Evolutionary conservation across 2,113 vertebrate species (phyloP).

Genomic region (Mustela nigripes): DNA sequence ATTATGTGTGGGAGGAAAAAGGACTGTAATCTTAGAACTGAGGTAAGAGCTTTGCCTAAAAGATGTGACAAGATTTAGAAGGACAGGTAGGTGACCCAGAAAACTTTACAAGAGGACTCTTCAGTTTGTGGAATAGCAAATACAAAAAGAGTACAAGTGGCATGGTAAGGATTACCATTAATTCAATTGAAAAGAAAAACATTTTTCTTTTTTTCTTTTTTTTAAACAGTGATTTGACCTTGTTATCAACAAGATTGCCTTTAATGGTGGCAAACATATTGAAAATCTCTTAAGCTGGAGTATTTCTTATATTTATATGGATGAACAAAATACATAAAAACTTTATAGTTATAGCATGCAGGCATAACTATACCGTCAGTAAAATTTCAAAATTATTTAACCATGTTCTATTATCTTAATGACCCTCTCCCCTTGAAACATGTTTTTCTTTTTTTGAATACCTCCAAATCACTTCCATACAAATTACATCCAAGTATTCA

Average conservation of each 20-base stretch:
- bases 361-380: background rate
- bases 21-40: background rate
- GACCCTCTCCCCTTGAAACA: fast-evolving
- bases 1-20: slow-evolving; percentile 48
- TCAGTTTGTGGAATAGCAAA: background rate
- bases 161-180: background rate
- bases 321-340: background rate
- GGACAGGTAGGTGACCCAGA: slow-evolving; percentile 47
- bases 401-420: background rate
- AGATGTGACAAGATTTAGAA: slow-evolving; percentile 56
- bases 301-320: background rate
- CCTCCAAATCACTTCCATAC: background rate
- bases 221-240: background rate
- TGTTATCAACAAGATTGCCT: background rate
- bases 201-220: background rate
- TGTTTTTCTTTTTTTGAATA: background rate
- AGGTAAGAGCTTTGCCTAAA: slow-evolving; percentile 66
- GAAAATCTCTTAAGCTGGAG: background rate
- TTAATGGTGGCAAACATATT: background rate
- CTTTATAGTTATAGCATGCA: background rate
- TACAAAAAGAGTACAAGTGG: background rate
- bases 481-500: background rate
- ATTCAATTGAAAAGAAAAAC: background rate
- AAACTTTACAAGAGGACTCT: background rate
- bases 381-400: background rate